Conservation (phyloP, 2,888 invertebrate species). For the Bombylius discolor region DNA sequence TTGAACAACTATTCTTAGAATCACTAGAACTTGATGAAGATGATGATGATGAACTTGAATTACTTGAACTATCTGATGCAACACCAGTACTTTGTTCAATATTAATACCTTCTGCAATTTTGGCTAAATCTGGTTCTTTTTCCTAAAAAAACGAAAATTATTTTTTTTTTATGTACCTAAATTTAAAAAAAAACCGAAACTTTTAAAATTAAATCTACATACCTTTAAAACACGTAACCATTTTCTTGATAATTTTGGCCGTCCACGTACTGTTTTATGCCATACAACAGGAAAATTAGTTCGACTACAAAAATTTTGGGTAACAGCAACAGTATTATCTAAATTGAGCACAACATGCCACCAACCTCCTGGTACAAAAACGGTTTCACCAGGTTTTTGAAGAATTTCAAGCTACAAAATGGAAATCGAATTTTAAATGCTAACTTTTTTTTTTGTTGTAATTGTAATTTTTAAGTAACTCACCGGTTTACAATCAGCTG, state of each 20-base stretch:
- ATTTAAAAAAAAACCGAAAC: too few species aligned
- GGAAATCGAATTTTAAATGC: neutral
- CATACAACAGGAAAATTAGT: constrained; percentile 96
- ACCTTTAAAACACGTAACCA: constrained; percentile 60
- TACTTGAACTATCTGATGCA: constrained; percentile 89
- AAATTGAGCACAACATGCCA: constrained; percentile 99
- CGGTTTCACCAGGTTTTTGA: constrained; percentile 92
- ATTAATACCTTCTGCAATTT: constrained; percentile 71
- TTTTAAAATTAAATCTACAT: neutral
- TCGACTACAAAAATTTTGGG: constrained; percentile 93
- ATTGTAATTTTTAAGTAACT: constrained; percentile 13
- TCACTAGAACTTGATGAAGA: constrained; percentile 56
- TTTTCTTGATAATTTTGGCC: constrained; percentile 90
- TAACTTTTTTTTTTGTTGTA: neutral
- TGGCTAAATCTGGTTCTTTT: constrained; percentile 65
- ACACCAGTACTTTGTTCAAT: constrained; percentile 76
- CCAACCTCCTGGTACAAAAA: constrained; percentile 98
- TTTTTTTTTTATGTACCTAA: neutral
- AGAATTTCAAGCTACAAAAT: constrained; percentile 67
- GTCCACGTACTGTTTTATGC: constrained; percentile 92
- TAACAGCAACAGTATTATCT: constrained; percentile 92
- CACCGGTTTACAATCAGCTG: constrained; percentile 76
- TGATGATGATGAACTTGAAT: constrained; percentile 58
- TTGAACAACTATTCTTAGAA: constrained; percentile 40
- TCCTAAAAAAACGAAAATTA: constrained; percentile 34